These are phyloP conservation scores for Calephelis virginiensis DNA, from an alignment of 1,140 invertebrate genomes.

Conservation along the genomic window DNA sequence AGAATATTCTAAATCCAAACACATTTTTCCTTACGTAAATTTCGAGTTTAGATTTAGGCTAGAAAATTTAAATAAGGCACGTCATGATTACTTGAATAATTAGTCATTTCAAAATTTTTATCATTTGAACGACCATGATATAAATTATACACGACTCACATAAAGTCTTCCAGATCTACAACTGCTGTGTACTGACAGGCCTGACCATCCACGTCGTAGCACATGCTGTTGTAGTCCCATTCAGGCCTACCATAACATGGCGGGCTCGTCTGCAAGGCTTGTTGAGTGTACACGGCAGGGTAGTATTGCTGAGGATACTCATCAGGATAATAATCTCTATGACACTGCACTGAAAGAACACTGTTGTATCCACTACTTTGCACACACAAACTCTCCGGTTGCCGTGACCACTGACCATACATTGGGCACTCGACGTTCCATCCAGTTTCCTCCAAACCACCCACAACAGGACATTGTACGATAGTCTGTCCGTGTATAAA, in stretches of 20 bases:
- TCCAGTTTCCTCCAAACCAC: conserved; percentile 40
- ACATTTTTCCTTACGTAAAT: too few species aligned
- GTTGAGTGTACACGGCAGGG: conserved; percentile 39
- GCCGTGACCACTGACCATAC: conserved; percentile 44
- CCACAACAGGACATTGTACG: conserved; percentile 42
- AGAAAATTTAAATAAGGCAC: too few species aligned
- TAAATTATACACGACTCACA: conserved; percentile 76
- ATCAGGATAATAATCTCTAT: conserved; percentile 40
- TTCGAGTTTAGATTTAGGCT: too few species aligned
- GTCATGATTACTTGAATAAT: too few species aligned
- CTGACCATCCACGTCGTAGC: conserved; percentile 80
- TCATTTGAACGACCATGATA: neutral
- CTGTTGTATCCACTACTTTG: conserved; percentile 35
- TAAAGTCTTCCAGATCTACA: conserved; percentile 84
- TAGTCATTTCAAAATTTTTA: too few species aligned
- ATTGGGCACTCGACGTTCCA: conserved; percentile 57
- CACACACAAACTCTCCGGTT: conserved; percentile 37
- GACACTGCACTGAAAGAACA: conserved; percentile 50
- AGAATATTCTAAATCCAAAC: too few species aligned
- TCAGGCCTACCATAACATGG: conserved; percentile 78
- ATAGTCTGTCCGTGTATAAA: conserved; percentile 51
- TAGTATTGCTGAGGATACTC: conserved; percentile 41
- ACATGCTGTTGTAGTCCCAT: conserved; percentile 81
- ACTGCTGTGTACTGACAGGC: conserved; percentile 81
- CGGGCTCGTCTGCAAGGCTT: conserved; percentile 29